These are phyloP conservation scores for Halisarca cf. caerulea DNA, from an alignment of 37 sponge, comb jelly and placozoan species.

Conservation along the genomic window DNA sequence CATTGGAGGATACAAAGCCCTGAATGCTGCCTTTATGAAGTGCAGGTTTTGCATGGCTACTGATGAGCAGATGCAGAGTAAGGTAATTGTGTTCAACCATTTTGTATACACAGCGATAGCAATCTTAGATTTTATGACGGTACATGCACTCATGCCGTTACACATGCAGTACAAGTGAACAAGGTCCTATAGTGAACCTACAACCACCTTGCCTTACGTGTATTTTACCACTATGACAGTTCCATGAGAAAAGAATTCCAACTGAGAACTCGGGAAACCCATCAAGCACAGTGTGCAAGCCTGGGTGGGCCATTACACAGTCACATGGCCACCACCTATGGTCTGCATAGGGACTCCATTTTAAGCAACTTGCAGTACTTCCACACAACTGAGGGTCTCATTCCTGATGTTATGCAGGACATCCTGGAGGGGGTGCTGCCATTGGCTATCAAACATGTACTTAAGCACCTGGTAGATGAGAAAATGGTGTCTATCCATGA, in stretches of 20 bases:
- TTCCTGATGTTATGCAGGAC: constrained; percentile 77
- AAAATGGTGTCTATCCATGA: neutral
- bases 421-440: constrained; percentile 55
- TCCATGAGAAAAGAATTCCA: constrained; percentile 29
- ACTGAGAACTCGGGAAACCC: constrained; percentile 22
- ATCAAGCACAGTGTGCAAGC: constrained; percentile 43
- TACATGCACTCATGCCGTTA: too few species aligned
- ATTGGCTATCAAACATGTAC: constrained; percentile 24
- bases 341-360: constrained; percentile 38
- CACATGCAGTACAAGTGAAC: too few species aligned
- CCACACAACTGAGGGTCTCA: constrained; percentile 68
- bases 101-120: too few species aligned
- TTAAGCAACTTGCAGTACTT: constrained; percentile 53
- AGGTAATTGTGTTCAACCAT: neutral
- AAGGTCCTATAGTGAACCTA: too few species aligned
- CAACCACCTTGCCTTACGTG: too few species aligned
- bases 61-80: constrained; percentile 2
- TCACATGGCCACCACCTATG: constrained; percentile 68
- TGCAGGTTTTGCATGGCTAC: constrained; percentile 41
- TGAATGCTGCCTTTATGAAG: constrained; percentile 4
- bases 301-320: constrained; percentile 63
- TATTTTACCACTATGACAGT: too few species aligned
- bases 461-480: neutral
- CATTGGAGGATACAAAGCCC: constrained; percentile 35
- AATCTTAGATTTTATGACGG: too few species aligned